Conservation (phyloP, 2,888 invertebrate genomes). For the Dryobota labecula region DNA sequence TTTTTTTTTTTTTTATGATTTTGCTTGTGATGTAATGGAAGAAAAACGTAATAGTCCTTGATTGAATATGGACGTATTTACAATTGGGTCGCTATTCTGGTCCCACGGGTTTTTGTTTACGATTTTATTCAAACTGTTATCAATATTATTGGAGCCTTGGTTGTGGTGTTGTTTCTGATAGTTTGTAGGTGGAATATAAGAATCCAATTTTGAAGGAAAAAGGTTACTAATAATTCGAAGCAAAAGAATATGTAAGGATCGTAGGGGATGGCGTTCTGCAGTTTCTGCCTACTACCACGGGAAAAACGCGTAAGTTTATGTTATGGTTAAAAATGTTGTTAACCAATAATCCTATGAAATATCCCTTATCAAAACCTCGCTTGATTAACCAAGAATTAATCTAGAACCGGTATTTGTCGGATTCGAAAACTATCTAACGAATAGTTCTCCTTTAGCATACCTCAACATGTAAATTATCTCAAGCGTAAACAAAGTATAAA, state of each 20-base stretch:
- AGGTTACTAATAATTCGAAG: no score
- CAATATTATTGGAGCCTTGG: slow-evolving; percentile 31
- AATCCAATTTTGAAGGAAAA: neutral
- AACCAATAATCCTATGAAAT: neutral
- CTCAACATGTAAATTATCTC: slow-evolving; percentile 31
- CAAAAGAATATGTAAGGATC: no score
- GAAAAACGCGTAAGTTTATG: no score
- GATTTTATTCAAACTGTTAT: slow-evolving; percentile 27
- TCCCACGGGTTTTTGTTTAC: slow-evolving; percentile 44
- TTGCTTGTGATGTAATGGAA: slow-evolving; percentile 15
- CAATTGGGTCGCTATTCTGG: slow-evolving; percentile 21
- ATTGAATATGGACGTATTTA: slow-evolving; percentile 22
- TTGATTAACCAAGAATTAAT: neutral
- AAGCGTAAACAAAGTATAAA: slow-evolving; percentile 36
- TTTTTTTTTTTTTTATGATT: no score
- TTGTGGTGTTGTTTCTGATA: slow-evolving; percentile 20
- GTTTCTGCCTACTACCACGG: no score
- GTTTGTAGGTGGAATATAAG: slow-evolving; percentile 2
- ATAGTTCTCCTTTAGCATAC: neutral
- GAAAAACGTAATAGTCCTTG: slow-evolving; percentile 21
- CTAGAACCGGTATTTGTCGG: neutral
- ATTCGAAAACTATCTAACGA: neutral
- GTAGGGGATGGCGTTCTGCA: no score
- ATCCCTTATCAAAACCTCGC: neutral
- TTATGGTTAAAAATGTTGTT: neutral